A percentile compares a stretch with the other conserved stretches of the same genome.
Conservation (phyloP, 2,888 invertebrate genomes). For the Mayetiola destructor region DNA sequence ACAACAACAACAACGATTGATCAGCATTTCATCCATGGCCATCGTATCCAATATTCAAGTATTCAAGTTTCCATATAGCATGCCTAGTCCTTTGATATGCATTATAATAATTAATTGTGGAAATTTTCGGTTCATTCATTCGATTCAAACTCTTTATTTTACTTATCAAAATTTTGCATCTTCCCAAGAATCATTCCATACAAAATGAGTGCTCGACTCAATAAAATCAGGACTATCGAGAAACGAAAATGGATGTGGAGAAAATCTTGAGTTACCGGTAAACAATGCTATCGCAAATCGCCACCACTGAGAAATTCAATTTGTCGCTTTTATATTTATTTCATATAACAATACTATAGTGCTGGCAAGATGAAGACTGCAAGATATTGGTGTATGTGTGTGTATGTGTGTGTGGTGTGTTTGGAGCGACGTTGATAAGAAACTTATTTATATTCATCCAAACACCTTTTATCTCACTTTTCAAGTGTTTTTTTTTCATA, state of each 20-base stretch:
- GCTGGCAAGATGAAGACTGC: not conserved
- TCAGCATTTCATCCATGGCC: not conserved
- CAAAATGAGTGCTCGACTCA: too few species aligned
- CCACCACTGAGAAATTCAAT: too few species aligned
- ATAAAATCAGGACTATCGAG: too few species aligned
- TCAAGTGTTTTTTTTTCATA: too few species aligned
- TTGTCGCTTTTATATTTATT: not conserved
- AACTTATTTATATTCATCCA: slow-evolving; percentile 10
- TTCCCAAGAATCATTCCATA: too few species aligned
- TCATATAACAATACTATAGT: not conserved
- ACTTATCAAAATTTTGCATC: too few species aligned
- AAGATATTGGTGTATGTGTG: not conserved
- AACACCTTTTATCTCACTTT: not conserved
- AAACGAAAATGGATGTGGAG: not conserved
- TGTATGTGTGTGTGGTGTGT: too few species aligned
- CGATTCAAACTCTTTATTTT: too few species aligned
- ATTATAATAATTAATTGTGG: too few species aligned
- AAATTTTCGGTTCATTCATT: too few species aligned
- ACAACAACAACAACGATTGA: not conserved
- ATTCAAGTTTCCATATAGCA: not conserved
- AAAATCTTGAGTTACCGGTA: not conserved
- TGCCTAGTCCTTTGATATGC: not conserved
- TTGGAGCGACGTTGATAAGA: not conserved
- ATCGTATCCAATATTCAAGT: not conserved
- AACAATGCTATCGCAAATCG: not conserved